Conservation (phyloP, 2,113 vertebrate species). For the Callipepla californica region DNA sequence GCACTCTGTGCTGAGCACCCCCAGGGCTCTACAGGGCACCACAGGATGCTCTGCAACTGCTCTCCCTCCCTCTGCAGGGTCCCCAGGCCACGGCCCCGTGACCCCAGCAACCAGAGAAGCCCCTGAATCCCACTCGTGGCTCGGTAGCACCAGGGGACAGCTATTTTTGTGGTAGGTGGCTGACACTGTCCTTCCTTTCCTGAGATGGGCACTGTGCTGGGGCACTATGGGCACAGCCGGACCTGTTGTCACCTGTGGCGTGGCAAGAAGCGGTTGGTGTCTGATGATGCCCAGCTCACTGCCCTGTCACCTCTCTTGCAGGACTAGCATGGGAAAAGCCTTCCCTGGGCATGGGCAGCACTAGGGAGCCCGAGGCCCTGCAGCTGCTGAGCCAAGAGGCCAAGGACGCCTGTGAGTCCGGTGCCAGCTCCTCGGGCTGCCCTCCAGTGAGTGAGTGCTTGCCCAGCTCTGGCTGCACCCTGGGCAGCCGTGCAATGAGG, state of each 20-base stretch:
- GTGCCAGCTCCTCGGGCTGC: slow-evolving; percentile 36
- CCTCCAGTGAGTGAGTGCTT: slow-evolving; percentile 26
- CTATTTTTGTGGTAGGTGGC: background rate
- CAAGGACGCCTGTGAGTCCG: background rate
- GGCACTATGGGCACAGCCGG: fast-evolving
- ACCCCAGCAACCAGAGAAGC: background rate
- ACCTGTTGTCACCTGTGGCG: background rate
- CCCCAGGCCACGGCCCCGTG: fast-evolving
- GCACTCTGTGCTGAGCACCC: background rate
- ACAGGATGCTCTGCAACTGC: background rate
- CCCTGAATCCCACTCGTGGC: fast-evolving
- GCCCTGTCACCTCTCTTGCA: slow-evolving; percentile 61
- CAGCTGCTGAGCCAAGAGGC: slow-evolving; percentile 60
- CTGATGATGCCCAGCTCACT: background rate
- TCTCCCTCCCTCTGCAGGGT: background rate
- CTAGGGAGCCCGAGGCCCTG: slow-evolving; percentile 74
- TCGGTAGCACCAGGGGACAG: fast-evolving
- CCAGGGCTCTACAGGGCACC: background rate
- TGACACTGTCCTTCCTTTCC: background rate
- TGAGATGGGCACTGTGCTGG: background rate
- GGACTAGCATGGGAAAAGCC: slow-evolving; percentile 66
- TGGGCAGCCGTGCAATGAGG: slow-evolving; percentile 67
- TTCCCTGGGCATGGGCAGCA: slow-evolving; percentile 64
- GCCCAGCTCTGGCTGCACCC: background rate
- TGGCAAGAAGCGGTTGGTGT: background rate